A percentile compares a stretch with the other conserved stretches of the same genome.
Conservation (phyloP, 2,888 invertebrate genomes). For the Azorinus chamasolen region DNA sequence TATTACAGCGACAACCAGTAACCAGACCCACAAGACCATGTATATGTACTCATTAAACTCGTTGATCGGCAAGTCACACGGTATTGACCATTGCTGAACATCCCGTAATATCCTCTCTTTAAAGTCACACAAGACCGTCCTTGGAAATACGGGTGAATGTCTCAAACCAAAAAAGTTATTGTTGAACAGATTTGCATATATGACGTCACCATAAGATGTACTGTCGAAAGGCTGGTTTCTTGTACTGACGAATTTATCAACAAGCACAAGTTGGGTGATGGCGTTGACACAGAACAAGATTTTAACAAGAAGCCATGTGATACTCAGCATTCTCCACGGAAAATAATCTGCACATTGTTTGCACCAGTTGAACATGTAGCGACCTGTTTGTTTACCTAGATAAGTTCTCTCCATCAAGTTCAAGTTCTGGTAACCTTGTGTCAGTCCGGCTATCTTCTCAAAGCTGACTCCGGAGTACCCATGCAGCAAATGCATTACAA, state of each 20-base stretch:
- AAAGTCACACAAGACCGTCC: slow-evolving; percentile 41
- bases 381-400: slow-evolving; percentile 44
- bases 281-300: slow-evolving; percentile 51
- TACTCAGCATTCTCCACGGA: slow-evolving; percentile 53
- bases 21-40: slow-evolving; percentile 61
- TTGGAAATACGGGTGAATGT: slow-evolving; percentile 29
- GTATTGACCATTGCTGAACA: slow-evolving; percentile 22
- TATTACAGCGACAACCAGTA: slow-evolving; percentile 47
- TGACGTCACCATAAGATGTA: slow-evolving; percentile 56
- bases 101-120: slow-evolving; percentile 6
- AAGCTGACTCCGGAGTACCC: slow-evolving; percentile 49
- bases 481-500: slow-evolving; percentile 56
- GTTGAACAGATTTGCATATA: slow-evolving; percentile 31
- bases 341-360: slow-evolving; percentile 20
- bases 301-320: slow-evolving; percentile 52
- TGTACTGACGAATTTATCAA: slow-evolving; percentile 39
- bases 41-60: slow-evolving; percentile 44
- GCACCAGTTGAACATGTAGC: slow-evolving; percentile 59
- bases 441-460: slow-evolving; percentile 47
- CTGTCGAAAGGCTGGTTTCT: slow-evolving; percentile 32
- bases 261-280: slow-evolving; percentile 33
- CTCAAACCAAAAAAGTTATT: slow-evolving; percentile 46
- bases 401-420: slow-evolving; percentile 39
- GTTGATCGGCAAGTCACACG: slow-evolving; percentile 49
- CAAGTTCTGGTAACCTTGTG: slow-evolving; percentile 41